Conservation (phyloP, 2,113 vertebrate genomes). For the Eulemur rufifrons region DNA sequence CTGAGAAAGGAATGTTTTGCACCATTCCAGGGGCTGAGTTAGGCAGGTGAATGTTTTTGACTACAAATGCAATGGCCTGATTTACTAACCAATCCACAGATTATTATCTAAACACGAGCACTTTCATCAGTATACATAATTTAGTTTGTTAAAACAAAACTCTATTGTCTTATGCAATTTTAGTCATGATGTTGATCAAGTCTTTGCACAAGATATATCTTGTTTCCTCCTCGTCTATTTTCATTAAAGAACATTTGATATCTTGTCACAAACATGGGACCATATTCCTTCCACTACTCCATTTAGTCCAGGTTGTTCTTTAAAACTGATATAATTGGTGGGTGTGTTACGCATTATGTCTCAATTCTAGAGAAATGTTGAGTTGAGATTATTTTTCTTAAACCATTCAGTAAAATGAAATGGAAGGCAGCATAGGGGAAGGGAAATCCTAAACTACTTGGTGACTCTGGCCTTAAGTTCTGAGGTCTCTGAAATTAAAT, state of each 20-base stretch:
- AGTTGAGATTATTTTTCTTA: background rate
- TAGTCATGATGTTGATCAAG: background rate
- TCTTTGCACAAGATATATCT: background rate
- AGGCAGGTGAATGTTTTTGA: background rate
- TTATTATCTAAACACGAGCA: background rate
- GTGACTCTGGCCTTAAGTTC: background rate
- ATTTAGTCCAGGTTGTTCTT: background rate
- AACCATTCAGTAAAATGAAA: background rate
- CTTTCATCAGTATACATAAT: background rate
- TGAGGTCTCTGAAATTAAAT: background rate
- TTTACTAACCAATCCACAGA: background rate
- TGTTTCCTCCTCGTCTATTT: background rate
- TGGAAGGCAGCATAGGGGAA: background rate
- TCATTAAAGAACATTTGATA: background rate
- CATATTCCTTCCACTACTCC: background rate
- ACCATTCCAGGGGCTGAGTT: background rate
- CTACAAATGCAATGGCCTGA: background rate
- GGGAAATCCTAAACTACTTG: background rate
- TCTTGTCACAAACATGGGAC: background rate
- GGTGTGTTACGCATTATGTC: background rate
- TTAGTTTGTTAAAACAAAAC: background rate
- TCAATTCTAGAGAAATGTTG: background rate
- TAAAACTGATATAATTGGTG: background rate
- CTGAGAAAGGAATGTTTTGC: background rate
- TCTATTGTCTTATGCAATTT: background rate